These are phyloP conservation scores for Solenopsis invicta DNA, from an alignment of 1,140 invertebrate species.

Conservation along the genomic window DNA sequence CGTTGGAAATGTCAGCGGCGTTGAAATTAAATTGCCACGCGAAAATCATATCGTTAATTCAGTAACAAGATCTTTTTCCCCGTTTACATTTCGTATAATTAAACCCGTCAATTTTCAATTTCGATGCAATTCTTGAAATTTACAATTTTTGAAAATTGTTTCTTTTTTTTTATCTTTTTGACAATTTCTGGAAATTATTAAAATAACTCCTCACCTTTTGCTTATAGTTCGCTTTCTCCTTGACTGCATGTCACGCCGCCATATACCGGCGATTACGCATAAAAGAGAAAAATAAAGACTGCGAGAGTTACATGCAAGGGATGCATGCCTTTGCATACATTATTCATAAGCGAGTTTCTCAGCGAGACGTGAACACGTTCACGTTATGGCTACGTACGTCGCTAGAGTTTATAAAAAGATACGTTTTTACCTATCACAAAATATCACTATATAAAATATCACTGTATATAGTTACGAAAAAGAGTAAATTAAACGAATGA, in stretches of 20 bases:
- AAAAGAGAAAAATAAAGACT: conserved; percentile 19
- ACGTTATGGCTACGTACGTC: neutral
- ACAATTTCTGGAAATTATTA: neutral
- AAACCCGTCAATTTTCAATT: neutral
- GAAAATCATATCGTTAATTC: conserved; percentile 16
- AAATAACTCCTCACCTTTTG: neutral
- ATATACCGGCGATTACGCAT: neutral
- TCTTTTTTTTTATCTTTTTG: too few species aligned
- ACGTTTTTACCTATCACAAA: neutral
- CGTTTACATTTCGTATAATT: neutral
- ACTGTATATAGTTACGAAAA: neutral
- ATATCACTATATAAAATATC: neutral
- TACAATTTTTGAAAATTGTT: neutral
- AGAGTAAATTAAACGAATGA: conserved; percentile 26
- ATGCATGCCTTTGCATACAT: conserved; percentile 40
- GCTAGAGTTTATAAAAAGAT: neutral
- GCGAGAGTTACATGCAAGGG: conserved; percentile 17
- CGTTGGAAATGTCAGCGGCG: neutral
- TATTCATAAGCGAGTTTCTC: conserved; percentile 38
- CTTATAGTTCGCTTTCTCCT: neutral
- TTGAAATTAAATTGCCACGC: conserved; percentile 13
- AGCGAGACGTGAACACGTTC: neutral
- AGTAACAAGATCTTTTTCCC: neutral
- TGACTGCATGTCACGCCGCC: neutral
- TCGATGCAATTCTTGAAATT: neutral